phyloP scores from a whole-genome alignment of 2,797 vertebrate genomes.

The Lagodon rhomboides region DNA sequence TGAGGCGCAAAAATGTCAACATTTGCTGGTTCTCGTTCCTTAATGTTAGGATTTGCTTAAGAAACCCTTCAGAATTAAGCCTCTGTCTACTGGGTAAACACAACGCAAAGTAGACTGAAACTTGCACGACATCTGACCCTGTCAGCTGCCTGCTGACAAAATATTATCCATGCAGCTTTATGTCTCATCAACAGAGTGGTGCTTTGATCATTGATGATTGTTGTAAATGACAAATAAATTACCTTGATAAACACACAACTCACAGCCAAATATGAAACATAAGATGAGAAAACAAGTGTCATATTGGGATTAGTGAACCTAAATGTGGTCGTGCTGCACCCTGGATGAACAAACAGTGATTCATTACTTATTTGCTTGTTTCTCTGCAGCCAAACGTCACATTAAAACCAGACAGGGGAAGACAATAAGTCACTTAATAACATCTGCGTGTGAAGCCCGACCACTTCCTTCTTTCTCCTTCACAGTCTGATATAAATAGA shows the following conservation, averaged over 20 bases:
- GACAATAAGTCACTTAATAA: slow-evolving; percentile 41
- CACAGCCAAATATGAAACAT: slow-evolving; percentile 1
- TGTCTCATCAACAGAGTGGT: background rate
- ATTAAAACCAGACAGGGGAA: slow-evolving; percentile 33
- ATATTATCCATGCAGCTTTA: background rate
- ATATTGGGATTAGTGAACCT: slow-evolving; percentile 1
- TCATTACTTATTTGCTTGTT: slow-evolving; percentile 15
- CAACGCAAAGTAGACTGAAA: slow-evolving; percentile 12
- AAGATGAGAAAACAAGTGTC: slow-evolving; percentile 19
- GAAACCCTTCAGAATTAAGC: slow-evolving; percentile 16
- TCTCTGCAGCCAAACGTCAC: slow-evolving; percentile 2
- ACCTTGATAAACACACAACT: background rate
- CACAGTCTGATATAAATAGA: slow-evolving; percentile 42
- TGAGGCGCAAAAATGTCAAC: too few relatives aligned
- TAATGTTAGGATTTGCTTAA: too few relatives aligned
- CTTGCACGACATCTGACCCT: background rate
- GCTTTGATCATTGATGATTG: too few relatives aligned
- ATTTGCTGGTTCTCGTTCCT: too few relatives aligned
- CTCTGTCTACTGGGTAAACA: slow-evolving; percentile 1
- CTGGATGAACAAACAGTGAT: slow-evolving; percentile 34
- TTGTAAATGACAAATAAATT: too few relatives aligned
- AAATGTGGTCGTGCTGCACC: background rate
- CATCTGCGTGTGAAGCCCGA: slow-evolving; percentile 21
- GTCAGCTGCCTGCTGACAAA: background rate
- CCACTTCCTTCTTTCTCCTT: slow-evolving; percentile 29